Evolutionary conservation across 53 echinoderm and acorn worm species (phyloP), one percentile per base, ranked within the genome.

Genomic region (Astropecten irregularis): DNA sequence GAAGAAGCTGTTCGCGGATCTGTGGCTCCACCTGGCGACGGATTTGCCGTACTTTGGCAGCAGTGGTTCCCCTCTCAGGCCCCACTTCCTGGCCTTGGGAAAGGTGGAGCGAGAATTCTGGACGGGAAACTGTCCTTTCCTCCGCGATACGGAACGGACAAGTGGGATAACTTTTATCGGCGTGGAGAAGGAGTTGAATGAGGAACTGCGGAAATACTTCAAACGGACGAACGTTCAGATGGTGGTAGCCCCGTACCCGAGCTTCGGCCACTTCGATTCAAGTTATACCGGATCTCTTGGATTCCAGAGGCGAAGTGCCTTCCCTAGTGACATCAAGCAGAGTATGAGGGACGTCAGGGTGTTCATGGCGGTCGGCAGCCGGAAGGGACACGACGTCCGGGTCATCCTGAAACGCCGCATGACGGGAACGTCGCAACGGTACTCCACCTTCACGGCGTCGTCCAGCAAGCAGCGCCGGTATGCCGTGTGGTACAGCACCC

Each of bases 201-300:
- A 87, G 35, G 90, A 88, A 38, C 67, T 90, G 6, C 42, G 90
- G 1, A 90, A 90, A 54, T 95, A 95, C 69, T 83, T 93, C 50
- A 85, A 90, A 29, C 62, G 95, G 9, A 90, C 71, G 29, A 54
- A 85, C 19, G 55, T 77, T 21, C 79, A 70, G 49, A 90, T 95
- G 82, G 73, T 95, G n/a, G 87, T 95, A 28, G 95, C 90, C 8
- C 95, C 95, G 29, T 93, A 93, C 52, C 95, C 95, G 44, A 90
- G 92, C 66, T 92, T 88, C 37, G 83, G 90, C 2, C 88, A 90
- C 66, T 76, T 92, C 34, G 66, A 82, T 21, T 68, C 84, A 2
- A 87, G 46, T 50, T 54, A 84, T 20, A 82, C 84, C 1, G 19
- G 28, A 4, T 59, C 86, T 47, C 60, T 86, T 18, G 48, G 34